phyloP scores from a whole-genome alignment of 1,140 invertebrate species.

The Dryas iulia region DNA sequence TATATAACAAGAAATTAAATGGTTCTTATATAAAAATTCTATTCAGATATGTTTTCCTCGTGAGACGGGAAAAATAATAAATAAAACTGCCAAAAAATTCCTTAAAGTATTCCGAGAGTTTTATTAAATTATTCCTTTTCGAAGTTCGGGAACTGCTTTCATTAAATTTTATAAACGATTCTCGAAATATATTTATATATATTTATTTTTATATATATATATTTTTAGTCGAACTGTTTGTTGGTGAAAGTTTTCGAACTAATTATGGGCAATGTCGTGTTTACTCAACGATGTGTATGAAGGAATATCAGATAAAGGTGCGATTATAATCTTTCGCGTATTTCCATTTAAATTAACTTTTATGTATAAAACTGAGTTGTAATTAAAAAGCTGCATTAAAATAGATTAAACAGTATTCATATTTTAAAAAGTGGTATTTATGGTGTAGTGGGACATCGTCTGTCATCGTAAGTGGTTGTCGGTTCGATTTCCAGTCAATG shows the following conservation, averaged over 20 bases:
- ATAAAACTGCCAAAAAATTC: conserved; percentile 19
- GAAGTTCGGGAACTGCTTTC: conserved; percentile 24
- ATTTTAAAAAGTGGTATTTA: too few species aligned
- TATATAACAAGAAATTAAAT: too few species aligned
- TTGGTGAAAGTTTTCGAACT: conserved; percentile 20
- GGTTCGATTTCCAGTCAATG: too few species aligned
- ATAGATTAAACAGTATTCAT: not conserved
- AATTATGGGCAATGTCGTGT: conserved; percentile 10
- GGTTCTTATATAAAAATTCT: conserved; percentile 1
- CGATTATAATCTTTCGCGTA: conserved; percentile 15
- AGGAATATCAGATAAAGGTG: conserved; percentile 17
- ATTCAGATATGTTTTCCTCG: not conserved
- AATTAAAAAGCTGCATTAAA: not conserved
- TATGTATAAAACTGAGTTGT: not conserved
- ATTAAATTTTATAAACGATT: conserved; percentile 24
- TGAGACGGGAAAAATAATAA: conserved; percentile 19
- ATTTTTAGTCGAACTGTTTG: conserved; percentile 13
- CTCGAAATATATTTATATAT: not conserved
- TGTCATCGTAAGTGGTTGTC: too few species aligned
- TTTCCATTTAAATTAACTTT: conserved; percentile 19
- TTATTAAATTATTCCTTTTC: conserved; percentile 28
- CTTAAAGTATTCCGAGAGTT: conserved; percentile 18
- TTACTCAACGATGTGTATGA: not conserved
- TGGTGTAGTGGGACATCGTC: too few species aligned
- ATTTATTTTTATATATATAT: conserved; percentile 19